These are phyloP conservation scores for Coracias cyanogaster DNA, from an alignment of 2,797 vertebrate species.

Conservation along the genomic window DNA sequence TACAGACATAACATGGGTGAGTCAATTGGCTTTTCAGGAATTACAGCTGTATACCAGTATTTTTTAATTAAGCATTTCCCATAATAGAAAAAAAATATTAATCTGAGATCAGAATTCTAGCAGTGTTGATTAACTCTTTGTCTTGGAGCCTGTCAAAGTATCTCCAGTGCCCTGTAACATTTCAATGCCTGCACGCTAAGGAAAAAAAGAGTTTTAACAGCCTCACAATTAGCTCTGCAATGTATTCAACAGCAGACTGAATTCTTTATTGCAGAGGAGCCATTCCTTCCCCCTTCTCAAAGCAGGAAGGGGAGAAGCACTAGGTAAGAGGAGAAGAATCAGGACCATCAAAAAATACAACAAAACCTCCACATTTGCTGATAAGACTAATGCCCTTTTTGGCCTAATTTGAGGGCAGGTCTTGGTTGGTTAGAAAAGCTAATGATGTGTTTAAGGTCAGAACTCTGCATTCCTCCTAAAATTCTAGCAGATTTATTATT, in stretches of 20 bases:
- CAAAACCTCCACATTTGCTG: background rate
- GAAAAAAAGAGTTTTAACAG: background rate
- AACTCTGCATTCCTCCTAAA: background rate
- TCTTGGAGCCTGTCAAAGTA: background rate
- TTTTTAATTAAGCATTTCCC: background rate
- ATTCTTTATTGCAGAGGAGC: background rate
- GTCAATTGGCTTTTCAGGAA: background rate
- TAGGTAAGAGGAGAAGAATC: background rate
- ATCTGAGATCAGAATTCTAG: background rate
- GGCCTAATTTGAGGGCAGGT: background rate
- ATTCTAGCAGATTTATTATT: background rate
- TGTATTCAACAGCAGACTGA: background rate
- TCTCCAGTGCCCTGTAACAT: background rate
- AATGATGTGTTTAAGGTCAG: background rate
- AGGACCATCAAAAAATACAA: background rate
- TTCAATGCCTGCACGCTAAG: background rate
- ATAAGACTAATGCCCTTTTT: background rate
- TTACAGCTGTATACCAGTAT: background rate
- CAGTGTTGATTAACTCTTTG: background rate
- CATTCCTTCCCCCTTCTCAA: background rate
- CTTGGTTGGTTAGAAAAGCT: background rate
- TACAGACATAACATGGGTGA: background rate
- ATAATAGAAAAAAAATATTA: background rate
- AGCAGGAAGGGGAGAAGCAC: background rate
- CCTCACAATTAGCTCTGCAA: background rate